Conservation (phyloP, 2,888 invertebrate species). For the Octonoba sinensis region DNA sequence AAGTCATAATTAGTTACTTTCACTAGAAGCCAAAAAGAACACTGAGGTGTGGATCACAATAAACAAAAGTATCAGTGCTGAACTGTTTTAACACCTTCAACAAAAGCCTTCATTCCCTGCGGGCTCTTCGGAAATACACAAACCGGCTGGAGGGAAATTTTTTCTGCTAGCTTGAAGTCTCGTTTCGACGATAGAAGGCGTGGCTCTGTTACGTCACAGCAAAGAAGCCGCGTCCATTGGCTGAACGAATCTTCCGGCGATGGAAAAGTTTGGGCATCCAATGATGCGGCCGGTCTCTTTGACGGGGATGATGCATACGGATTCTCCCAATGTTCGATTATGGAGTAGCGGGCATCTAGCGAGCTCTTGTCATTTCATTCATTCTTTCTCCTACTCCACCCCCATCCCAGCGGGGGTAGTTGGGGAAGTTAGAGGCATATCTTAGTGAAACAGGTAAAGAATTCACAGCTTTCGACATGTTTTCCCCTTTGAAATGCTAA, state of each 20-base stretch:
- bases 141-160: conserved; percentile 34
- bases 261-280: conserved; percentile 53
- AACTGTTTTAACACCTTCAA: background rate
- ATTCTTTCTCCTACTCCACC: conserved; percentile 1
- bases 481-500: background rate
- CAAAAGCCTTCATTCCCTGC: conserved; percentile 1
- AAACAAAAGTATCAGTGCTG: background rate
- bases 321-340: conserved; percentile 36
- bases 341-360: conserved; percentile 27
- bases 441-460: no score
- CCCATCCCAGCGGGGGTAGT: background rate
- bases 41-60: no score
- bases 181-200: conserved; percentile 21
- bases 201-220: conserved; percentile 35
- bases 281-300: conserved; percentile 36
- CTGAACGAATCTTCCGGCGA: conserved; percentile 18
- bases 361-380: conserved; percentile 50
- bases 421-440: no score
- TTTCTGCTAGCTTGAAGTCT: conserved; percentile 13
- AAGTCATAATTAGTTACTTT: conserved; percentile 8
- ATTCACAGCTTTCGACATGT: no score
- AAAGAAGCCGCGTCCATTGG: conserved; percentile 18
- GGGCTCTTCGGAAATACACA: conserved; percentile 24
- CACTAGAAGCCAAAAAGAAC: background rate
- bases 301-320: conserved; percentile 34